Base-by-base conservation (phyloP, 2,888 invertebrate species). In the Caenorhabditis auriculariae region DNA sequence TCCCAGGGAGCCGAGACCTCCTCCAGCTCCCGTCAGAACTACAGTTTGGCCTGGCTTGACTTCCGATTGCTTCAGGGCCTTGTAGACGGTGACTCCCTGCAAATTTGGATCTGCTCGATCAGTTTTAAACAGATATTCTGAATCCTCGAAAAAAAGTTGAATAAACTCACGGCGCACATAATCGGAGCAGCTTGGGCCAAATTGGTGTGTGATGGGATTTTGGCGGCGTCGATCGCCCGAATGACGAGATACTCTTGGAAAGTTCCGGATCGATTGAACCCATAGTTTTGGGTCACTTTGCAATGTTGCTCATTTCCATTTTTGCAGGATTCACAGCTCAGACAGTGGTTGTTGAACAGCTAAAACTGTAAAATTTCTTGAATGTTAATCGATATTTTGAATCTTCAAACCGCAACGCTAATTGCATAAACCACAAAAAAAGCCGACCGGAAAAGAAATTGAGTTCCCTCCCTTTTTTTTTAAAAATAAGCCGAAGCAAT, bases 161-260 rank as follows among this genome's bases (percentile, higher is more conserved):
- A 41, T 35, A 7, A n/a, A 35, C 37, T 60, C 43, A 60, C 65
- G 28, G 68, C 72, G 38, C 72, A 72, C 21, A 72, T 60, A 35
- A 72, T 60, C 38, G 72, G 72, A 37, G 72, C 72, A 27, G 60
- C 70, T 7, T 44, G 45, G 37, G 63, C 62, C 32, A 72, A 41
- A 29, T 72, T 47, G 27, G 58, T 55, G 19, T 57, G 48, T 12
- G 55, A 49, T 19, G 49, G 44, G 39, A 72, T 58, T 39, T 60
- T 57, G 45, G 59, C 53, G 21, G 72, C 71, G 32, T 69, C 66
- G 35, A 60, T 60, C n/a, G 55, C 69, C 15, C 60, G 50, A 27
- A 72, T 64, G 17, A 56, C 54, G n/a, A 69, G 52, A 48, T 72
- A 72, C 42, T 72, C 66, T 50, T 72, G 68, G 55, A 72, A 72